phyloP scores from a whole-genome alignment of 92 coral and sea anemone species.

The Epizoanthus rinbou region DNA sequence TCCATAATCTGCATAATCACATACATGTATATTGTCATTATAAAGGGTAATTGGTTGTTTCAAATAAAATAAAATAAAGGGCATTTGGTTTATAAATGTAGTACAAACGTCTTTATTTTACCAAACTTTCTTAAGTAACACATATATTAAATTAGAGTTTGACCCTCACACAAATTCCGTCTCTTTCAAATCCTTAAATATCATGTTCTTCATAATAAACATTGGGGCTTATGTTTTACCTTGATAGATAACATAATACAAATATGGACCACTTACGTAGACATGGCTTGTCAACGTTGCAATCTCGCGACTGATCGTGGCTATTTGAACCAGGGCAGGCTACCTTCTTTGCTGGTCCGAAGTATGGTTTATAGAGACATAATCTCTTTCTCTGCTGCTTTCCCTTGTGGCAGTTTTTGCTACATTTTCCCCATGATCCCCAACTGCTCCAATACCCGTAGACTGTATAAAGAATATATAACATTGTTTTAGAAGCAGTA shows the following conservation, averaged over 20 bases:
- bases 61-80: too few relatives aligned
- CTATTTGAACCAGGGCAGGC: not conserved
- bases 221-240: too few relatives aligned
- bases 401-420: slow-evolving; percentile 38
- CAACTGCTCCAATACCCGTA: slow-evolving; percentile 39
- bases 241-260: not conserved
- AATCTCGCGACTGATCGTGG: not conserved
- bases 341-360: slow-evolving; percentile 23
- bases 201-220: too few relatives aligned
- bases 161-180: too few relatives aligned
- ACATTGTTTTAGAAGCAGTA: not conserved
- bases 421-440: slow-evolving; percentile 35
- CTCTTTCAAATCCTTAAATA: too few relatives aligned
- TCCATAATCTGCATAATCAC: not conserved
- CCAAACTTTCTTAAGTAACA: too few relatives aligned
- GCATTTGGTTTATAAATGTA: too few relatives aligned
- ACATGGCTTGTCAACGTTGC: slow-evolving; percentile 21
- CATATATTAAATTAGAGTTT: too few relatives aligned
- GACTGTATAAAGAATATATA: not conserved
- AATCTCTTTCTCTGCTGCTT: slow-evolving; percentile 1
- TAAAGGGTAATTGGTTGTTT: too few relatives aligned
- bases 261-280: not conserved
- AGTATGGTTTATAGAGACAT: slow-evolving; percentile 1
- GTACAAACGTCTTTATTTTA: too few relatives aligned
- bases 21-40: not conserved